Evolutionary conservation across 2,797 vertebrate genomes (phyloP).

Genomic region (Bovichtus diacanthus): DNA sequence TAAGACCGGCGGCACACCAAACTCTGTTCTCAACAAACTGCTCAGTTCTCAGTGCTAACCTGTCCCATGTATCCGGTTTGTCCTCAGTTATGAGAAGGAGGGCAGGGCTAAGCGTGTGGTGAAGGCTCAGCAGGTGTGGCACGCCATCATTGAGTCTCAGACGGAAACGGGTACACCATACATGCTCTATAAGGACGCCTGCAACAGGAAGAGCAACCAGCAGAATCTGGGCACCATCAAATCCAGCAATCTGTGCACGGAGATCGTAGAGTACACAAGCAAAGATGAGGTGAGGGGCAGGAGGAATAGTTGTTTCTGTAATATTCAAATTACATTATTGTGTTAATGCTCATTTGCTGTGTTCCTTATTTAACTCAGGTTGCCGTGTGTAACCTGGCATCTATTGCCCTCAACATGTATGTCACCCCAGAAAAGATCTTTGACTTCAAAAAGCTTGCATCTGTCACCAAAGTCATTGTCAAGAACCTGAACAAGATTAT

Average conservation of each 20-base stretch:
- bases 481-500: slow-evolving; percentile 97
- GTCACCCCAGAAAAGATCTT: slow-evolving; percentile 91
- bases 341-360: neutral
- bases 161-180: slow-evolving; percentile 97
- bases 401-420: slow-evolving; percentile 96
- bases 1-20: slow-evolving; percentile 25
- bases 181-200: slow-evolving; percentile 98
- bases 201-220: slow-evolving; percentile 98
- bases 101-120: slow-evolving; percentile 90
- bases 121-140: slow-evolving; percentile 96
- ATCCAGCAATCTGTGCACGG: slow-evolving; percentile 96
- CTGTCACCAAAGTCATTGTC: slow-evolving; percentile 94
- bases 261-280: slow-evolving; percentile 95
- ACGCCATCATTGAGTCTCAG: slow-evolving; percentile 96
- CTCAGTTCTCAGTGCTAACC: neutral
- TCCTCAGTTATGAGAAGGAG: slow-evolving; percentile 88
- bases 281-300: slow-evolving; percentile 89
- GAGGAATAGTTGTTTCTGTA: neutral
- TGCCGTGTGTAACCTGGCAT: slow-evolving; percentile 96
- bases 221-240: slow-evolving; percentile 98
- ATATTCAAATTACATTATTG: neutral
- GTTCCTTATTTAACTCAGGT: slow-evolving; percentile 56
- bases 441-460: slow-evolving; percentile 91
- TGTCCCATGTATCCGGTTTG: neutral
- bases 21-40: neutral